Evolutionary conservation across 1,140 invertebrate species (phyloP).

Genomic region (Sinella curviseta): DNA sequence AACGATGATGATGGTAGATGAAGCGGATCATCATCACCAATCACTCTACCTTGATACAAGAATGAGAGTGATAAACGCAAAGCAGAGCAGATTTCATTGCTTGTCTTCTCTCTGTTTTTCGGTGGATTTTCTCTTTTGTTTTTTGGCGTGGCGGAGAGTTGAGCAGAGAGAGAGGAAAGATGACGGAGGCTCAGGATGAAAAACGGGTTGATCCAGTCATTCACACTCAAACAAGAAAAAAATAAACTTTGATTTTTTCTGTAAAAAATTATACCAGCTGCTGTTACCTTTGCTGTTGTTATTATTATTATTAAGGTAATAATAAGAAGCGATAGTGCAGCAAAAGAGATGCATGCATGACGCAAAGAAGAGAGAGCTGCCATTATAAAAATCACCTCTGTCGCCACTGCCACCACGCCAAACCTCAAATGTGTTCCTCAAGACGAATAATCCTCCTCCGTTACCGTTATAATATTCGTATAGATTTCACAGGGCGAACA

Average conservation of each 20-base stretch:
- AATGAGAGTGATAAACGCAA: neutral
- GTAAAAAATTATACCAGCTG: neutral
- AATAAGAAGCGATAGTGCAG: no score
- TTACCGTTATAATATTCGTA: no score
- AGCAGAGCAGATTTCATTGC: no score
- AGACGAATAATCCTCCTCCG: no score
- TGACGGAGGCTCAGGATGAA: neutral
- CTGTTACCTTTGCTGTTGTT: neutral
- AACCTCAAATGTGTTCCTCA: no score
- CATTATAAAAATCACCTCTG: no score
- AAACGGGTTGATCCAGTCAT: constrained; percentile 26
- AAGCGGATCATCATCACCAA: neutral
- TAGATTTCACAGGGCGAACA: no score
- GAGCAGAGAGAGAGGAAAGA: neutral
- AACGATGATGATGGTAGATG: neutral
- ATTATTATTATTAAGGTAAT: neutral
- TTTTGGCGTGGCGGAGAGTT: neutral
- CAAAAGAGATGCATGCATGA: no score
- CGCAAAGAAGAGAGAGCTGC: no score
- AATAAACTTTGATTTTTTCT: neutral
- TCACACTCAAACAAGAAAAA: neutral
- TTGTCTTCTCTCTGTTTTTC: no score
- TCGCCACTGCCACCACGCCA: neutral
- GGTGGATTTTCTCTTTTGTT: no score
- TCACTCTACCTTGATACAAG: neutral